Evolutionary conservation across 1,140 invertebrate species (phyloP), one percentile per base, ranked within the genome.

Genomic region (Dendrolimus kikuchii): DNA sequence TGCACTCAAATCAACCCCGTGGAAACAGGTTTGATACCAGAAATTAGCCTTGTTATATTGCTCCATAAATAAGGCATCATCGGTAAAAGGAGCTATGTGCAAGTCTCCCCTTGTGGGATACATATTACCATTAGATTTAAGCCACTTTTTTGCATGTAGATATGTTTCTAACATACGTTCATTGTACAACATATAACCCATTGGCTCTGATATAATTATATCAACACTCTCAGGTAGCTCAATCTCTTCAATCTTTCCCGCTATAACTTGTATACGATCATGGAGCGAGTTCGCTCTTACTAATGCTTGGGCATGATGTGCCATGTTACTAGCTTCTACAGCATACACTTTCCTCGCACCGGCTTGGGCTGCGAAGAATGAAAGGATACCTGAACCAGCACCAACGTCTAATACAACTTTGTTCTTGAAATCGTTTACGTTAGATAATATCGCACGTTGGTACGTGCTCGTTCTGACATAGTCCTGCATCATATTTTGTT

Each of bases 401-500:
- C 98, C 98, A 43, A 99, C 98, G 89, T 99, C 98, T 55, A 99
- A 83, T 2, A 99, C 93, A 49, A 99, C 90, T 89, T 96, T 96
- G 68, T 96, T 93, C 77, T 90, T 82, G 53, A 99, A 99, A 83
- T 99, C 98, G 54, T 93, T 90, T 38, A 95, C 88, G 88, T 99
- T 99, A 45, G 95, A 93, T 9, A 99, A 88, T 84, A 99, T 99
- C 47, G 98, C 98, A 71, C 95, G 91, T 83, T 99, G 98, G 87
- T 99, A 99, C 48, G 98, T 99, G 69, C 96, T 97, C 37, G 98
- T 99, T 62, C 98, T 90, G 47, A 99, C 96, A 81, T 98, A 99
- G 87, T 99, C 98, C 89, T 97, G 95, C 95, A 99, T 97, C 98
- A 99, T 99, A 77, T 99, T 99, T 88, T 99, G 98, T 86, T 99